Base-by-base conservation (phyloP, 1,140 invertebrate genomes). In the Pseudobourletiella spinata region DNA sequence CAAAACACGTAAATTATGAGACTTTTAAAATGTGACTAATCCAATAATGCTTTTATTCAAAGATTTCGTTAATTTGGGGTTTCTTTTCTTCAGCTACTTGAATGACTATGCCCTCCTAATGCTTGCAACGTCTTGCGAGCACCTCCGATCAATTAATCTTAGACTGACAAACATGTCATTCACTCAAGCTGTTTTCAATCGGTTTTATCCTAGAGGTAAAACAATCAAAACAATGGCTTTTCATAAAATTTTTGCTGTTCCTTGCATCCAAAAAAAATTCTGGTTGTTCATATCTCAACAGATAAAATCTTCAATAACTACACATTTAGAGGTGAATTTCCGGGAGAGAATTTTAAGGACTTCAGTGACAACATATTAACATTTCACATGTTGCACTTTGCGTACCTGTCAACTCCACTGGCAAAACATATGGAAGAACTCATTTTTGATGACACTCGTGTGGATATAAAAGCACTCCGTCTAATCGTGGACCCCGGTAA, bases 1-100 rank as follows among this genome's bases (percentile, higher is more conserved):
- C 16, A 52, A 8, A 65, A 65, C 35, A 32, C 50, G 64, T 65
- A 61, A 42, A 55, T 28, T 39, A n/a, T n/a, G n/a, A n/a, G n/a
- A n/a, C n/a, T n/a, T n/a, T n/a, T n/a, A n/a, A n/a, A n/a, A n/a
- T n/a, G n/a, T n/a, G n/a, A n/a, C n/a, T n/a, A n/a, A n/a, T n/a
- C n/a, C n/a, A n/a, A n/a, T n/a, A n/a, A n/a, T 30, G 14, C 32
- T 8, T 39, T 39, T 11, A 39, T 39, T 39, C n/a, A 39, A 39
- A 11, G n/a, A 39, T 39, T 39, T 39, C 8, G n/a, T 39, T 39
- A 11, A 39, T 39, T 11, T 39, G 32, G n/a, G 8, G 32, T 39
- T 46, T 56, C 30, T 32, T 30, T 14, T 46, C 16, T 43, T 24
- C 16, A 62, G 60, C 6, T 62, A 62, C 39, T 57, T 62, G 24